Evolutionary conservation across 2,113 vertebrate genomes (phyloP).

Genomic region (Okapia johnstoni): DNA sequence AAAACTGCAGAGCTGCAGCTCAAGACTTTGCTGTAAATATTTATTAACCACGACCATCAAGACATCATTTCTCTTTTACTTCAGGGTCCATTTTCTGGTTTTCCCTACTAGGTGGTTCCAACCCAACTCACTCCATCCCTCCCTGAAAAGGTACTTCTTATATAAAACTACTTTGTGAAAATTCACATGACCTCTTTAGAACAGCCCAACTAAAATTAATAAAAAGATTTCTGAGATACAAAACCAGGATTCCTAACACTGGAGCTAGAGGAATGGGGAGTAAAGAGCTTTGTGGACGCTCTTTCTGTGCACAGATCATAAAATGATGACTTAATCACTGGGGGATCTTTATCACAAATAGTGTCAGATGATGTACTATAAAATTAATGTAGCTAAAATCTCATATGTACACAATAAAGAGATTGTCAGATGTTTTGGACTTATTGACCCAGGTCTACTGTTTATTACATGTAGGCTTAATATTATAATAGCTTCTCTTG

Average conservation of each 20-base stretch:
- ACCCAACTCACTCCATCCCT: background rate
- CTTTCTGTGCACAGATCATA: slow-evolving; percentile 18
- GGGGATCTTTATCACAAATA: slow-evolving; percentile 19
- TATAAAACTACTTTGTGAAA: background rate
- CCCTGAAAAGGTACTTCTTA: background rate
- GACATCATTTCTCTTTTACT: slow-evolving; percentile 2
- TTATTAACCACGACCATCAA: slow-evolving; percentile 18
- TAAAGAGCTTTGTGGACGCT: background rate
- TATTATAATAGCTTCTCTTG: background rate
- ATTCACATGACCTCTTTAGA: background rate
- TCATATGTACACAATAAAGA: background rate
- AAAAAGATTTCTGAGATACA: slow-evolving; percentile 2
- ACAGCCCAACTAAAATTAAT: slow-evolving; percentile 7
- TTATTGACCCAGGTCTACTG: background rate
- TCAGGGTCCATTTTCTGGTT: background rate
- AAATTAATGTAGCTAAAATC: slow-evolving; percentile 40
- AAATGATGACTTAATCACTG: slow-evolving; percentile 36
- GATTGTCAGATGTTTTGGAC: background rate
- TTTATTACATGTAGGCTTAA: slow-evolving; percentile 24
- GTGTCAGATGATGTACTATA: slow-evolving; percentile 24
- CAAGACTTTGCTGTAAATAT: slow-evolving; percentile 56
- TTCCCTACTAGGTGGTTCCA: background rate
- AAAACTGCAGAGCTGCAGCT: slow-evolving; percentile 44
- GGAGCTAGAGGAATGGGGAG: background rate
- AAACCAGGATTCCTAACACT: background rate